Evolutionary conservation across 2,113 vertebrate genomes (phyloP).

Genomic region (Anolis carolinensis): DNA sequence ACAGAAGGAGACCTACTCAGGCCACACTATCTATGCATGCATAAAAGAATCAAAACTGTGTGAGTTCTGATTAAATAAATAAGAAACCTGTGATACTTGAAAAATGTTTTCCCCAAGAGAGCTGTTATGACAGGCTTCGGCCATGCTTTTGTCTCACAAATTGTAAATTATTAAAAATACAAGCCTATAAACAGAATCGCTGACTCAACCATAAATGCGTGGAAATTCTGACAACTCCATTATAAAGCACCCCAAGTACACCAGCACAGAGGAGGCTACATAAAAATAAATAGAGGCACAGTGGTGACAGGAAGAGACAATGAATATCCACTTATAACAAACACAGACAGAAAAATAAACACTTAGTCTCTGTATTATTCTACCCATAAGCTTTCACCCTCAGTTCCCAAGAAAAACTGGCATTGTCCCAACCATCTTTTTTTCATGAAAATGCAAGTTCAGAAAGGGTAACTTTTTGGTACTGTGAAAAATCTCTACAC

Average conservation of each 20-base stretch:
- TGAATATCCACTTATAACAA: not conserved
- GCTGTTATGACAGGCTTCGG: not conserved
- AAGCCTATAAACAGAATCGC: not conserved
- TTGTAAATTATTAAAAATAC: not conserved
- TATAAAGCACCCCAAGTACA: not conserved
- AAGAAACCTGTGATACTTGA: not conserved
- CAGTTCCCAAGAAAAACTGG: not conserved
- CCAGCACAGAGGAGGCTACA: not conserved
- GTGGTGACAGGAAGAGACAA: not conserved
- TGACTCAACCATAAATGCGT: not conserved
- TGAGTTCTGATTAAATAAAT: not conserved
- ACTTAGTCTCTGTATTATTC: not conserved
- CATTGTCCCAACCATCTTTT: not conserved
- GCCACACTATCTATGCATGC: not conserved
- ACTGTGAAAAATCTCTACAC: not conserved
- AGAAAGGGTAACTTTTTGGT: not conserved
- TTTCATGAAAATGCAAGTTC: not conserved
- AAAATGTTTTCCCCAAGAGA: not conserved
- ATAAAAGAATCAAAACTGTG: not conserved
- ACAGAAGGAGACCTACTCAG: not conserved
- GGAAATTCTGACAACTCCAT: not conserved
- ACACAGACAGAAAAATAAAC: not conserved
- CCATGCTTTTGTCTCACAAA: not conserved
- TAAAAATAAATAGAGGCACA: conserved; percentile 3
- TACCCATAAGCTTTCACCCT: not conserved